These are phyloP conservation scores for Zelostemma sp. DNA, from an alignment of 1,140 invertebrate species.

Conservation along the genomic window DNA sequence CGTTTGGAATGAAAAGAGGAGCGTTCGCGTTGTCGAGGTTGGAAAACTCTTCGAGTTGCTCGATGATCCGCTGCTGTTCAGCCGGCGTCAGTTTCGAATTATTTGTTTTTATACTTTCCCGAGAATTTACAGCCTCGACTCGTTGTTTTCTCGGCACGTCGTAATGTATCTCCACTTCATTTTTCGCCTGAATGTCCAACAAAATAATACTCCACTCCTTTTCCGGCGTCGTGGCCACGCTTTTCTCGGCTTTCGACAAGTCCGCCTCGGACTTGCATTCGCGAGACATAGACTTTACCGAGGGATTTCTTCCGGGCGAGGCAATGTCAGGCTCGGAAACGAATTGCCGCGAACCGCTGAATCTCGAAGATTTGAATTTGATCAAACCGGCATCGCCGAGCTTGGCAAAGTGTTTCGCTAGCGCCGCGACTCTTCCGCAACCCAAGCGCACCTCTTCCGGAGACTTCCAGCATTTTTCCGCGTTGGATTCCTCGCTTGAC, in stretches of 20 bases:
- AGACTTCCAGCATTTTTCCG: slow-evolving; percentile 74
- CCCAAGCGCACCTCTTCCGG: slow-evolving; percentile 74
- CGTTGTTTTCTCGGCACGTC: slow-evolving; percentile 7
- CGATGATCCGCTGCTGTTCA: slow-evolving; percentile 72
- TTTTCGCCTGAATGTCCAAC: slow-evolving; percentile 54
- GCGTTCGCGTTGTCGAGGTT: slow-evolving; percentile 67
- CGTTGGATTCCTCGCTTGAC: slow-evolving; percentile 63
- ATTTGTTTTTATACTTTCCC: slow-evolving; percentile 9
- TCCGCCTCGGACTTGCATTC: slow-evolving; percentile 56
- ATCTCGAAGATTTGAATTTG: slow-evolving; percentile 53
- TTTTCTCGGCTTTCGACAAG: slow-evolving; percentile 49
- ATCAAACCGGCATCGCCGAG: slow-evolving; percentile 67
- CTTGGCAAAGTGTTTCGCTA: slow-evolving; percentile 74
- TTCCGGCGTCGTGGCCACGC: slow-evolving; percentile 50
- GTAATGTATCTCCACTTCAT: slow-evolving; percentile 25
- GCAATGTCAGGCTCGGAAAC: slow-evolving; percentile 64
- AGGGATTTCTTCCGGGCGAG: slow-evolving; percentile 42
- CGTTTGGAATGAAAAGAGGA: slow-evolving; percentile 56
- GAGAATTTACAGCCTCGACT: neutral
- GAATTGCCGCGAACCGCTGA: slow-evolving; percentile 52
- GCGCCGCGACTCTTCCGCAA: slow-evolving; percentile 73
- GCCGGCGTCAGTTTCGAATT: slow-evolving; percentile 66
- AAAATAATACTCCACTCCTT: slow-evolving; percentile 61
- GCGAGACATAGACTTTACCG: slow-evolving; percentile 9
- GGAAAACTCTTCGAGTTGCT: slow-evolving; percentile 73